Percentiles rank a stretch among this genome's conserved stretches.
Conservation (phyloP, 2,888 invertebrate genomes). For the Drosophila putrida region DNA sequence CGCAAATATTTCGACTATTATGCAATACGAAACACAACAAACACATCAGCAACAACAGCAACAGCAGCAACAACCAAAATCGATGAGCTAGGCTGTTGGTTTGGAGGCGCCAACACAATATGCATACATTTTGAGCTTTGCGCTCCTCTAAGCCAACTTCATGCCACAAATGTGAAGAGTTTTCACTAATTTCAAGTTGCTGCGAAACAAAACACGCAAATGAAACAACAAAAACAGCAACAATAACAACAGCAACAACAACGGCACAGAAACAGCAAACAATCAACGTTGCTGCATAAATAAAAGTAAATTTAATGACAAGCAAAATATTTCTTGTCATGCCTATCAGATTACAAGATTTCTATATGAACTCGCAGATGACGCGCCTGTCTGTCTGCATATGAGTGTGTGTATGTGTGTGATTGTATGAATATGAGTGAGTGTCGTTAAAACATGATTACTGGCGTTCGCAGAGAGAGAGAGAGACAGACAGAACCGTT, state of each 20-base stretch:
- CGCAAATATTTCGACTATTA: conserved; percentile 80
- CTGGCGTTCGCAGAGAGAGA: conserved; percentile 62
- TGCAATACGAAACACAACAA: conserved; percentile 46
- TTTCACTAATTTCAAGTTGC: conserved; percentile 77
- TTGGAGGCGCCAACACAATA: conserved; percentile 69
- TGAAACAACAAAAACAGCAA: conserved; percentile 51
- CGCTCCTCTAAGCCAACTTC: conserved; percentile 61
- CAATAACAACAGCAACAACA: conserved; percentile 38
- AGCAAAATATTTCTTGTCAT: conserved; percentile 81
- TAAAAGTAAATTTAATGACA: conserved; percentile 82
- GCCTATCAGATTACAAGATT: conserved; percentile 81
- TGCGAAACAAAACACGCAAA: conserved; percentile 77
- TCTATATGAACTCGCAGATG: conserved; percentile 75
- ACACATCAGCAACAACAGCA: conserved; percentile 19
- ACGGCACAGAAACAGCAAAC: conserved; percentile 48
- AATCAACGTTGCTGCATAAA: conserved; percentile 78
- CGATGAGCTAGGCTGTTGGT: conserved; percentile 50
- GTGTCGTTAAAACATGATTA: conserved; percentile 79
- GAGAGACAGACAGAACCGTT: conserved; percentile 74
- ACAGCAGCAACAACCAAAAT: conserved; percentile 40
- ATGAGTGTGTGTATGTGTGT: conserved; percentile 41
- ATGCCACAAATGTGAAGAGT: conserved; percentile 75
- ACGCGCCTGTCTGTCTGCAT: conserved; percentile 60
- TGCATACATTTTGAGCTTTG: conserved; percentile 67
- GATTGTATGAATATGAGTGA: conserved; percentile 41